These are phyloP conservation scores for Pharmacophagus antenor DNA, from an alignment of 2,888 invertebrate species.

Conservation along the genomic window DNA sequence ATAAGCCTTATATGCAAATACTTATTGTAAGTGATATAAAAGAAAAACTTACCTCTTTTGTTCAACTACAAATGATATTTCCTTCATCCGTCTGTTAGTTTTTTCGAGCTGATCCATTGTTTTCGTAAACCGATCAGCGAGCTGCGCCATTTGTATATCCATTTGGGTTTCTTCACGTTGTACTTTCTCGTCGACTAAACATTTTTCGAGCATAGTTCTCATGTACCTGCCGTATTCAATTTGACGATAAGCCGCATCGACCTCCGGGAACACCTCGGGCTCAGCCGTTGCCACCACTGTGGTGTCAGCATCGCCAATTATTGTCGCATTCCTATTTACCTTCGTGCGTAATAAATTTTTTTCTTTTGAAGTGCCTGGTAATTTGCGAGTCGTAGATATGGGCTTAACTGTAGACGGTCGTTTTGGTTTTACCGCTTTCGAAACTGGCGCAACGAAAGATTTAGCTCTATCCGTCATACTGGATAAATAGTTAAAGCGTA, in stretches of 20 bases:
- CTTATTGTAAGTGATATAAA: too few relatives aligned
- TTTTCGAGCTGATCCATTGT: slow-evolving; percentile 68
- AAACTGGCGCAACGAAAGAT: slow-evolving; percentile 43
- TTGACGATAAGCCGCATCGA: slow-evolving; percentile 53
- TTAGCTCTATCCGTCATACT: slow-evolving; percentile 60
- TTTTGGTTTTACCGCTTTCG: slow-evolving; percentile 46
- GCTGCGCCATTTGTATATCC: slow-evolving; percentile 67
- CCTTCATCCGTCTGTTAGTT: slow-evolving; percentile 67
- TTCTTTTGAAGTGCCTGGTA: slow-evolving; percentile 36
- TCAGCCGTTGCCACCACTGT: slow-evolving; percentile 50
- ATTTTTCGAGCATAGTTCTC: slow-evolving; percentile 61
- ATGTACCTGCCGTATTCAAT: slow-evolving; percentile 63
- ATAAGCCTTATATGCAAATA: too few relatives aligned
- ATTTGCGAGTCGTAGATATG: slow-evolving; percentile 41
- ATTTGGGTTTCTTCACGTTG: slow-evolving; percentile 61
- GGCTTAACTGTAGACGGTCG: slow-evolving; percentile 46
- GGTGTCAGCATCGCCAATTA: slow-evolving; percentile 43
- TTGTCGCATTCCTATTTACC: slow-evolving; percentile 44
- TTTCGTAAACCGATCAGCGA: slow-evolving; percentile 69
- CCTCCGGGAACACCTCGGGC: slow-evolving; percentile 46
- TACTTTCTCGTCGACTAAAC: slow-evolving; percentile 65
- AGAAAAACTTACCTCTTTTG: slow-evolving; percentile 60
- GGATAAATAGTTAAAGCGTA: slow-evolving; percentile 7
- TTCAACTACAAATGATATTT: slow-evolving; percentile 71
- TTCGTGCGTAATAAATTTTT: slow-evolving; percentile 42